Percentiles rank a stretch among this genome's conserved stretches.
Conservation (phyloP, 2,797 vertebrate genomes). For the Hypotaenidia philippensis region DNA sequence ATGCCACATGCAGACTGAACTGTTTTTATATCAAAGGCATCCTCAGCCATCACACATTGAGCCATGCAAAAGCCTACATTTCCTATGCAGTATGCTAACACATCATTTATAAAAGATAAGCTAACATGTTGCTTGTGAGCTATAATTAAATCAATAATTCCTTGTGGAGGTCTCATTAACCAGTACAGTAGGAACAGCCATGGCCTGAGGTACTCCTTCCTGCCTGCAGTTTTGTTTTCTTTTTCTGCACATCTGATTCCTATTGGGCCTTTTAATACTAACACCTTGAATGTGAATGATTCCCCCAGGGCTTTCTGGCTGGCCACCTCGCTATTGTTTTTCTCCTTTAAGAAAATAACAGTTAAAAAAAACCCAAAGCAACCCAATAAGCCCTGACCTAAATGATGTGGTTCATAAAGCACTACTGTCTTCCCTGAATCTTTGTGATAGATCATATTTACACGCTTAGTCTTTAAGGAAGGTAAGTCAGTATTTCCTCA, state of each 20-base stretch:
- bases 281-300: conserved; percentile 40
- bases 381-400: background rate
- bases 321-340: conserved; percentile 49
- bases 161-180: conserved; percentile 17
- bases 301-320: conserved; percentile 46
- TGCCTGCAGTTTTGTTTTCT: conserved; percentile 37
- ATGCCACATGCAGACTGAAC: background rate
- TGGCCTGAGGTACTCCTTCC: conserved; percentile 26
- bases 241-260: conserved; percentile 69
- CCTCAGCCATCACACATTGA: background rate
- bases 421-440: background rate
- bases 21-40: background rate
- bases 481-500: background rate
- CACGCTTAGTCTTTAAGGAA: background rate
- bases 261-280: conserved; percentile 46
- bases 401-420: background rate
- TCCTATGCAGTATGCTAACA: background rate
- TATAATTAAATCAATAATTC: conserved; percentile 35
- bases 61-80: background rate
- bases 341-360: background rate
- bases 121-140: background rate
- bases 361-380: background rate
- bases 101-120: conserved; percentile 3
- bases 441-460: background rate
- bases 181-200: background rate